These are phyloP conservation scores for Heliocidaris erythrogramma DNA, from an alignment of 35 echinoderm and acorn worm species.

Conservation along the genomic window DNA sequence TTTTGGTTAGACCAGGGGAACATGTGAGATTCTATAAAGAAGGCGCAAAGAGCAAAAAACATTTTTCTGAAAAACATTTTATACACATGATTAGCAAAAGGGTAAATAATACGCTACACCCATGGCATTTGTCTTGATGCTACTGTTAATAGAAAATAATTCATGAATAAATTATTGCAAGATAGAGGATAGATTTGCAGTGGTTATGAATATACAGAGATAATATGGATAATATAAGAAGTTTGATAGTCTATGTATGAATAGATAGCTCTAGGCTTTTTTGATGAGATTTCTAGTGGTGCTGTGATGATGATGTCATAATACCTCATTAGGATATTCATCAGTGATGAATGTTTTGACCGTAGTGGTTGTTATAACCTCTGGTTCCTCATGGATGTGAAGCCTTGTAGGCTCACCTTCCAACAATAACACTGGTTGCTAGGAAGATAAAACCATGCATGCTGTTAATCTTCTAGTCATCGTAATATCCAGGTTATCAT, in stretches of 20 bases:
- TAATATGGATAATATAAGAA: background rate
- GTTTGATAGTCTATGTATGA: background rate
- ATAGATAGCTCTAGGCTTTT: background rate
- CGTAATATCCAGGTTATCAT: background rate
- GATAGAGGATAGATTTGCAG: background rate
- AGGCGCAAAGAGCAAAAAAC: background rate
- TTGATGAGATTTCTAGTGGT: background rate
- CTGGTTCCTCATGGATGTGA: conserved; percentile 30
- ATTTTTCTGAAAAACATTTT: background rate
- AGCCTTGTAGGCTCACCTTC: conserved; percentile 66
- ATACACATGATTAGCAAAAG: background rate
- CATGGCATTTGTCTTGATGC: background rate
- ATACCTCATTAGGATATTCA: conserved; percentile 44
- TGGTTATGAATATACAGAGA: background rate
- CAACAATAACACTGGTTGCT: conserved; percentile 48
- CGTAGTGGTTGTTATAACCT: conserved; percentile 60
- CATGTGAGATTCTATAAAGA: background rate
- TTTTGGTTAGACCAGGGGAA: background rate
- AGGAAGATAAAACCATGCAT: background rate
- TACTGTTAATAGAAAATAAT: background rate
- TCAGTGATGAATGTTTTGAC: conserved; percentile 59
- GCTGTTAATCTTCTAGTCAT: background rate
- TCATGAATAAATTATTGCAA: background rate
- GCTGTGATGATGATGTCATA: conserved; percentile 26
- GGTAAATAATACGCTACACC: background rate